phyloP scores from a whole-genome alignment of 2,797 vertebrate species.

The Mus spretus region DNA sequence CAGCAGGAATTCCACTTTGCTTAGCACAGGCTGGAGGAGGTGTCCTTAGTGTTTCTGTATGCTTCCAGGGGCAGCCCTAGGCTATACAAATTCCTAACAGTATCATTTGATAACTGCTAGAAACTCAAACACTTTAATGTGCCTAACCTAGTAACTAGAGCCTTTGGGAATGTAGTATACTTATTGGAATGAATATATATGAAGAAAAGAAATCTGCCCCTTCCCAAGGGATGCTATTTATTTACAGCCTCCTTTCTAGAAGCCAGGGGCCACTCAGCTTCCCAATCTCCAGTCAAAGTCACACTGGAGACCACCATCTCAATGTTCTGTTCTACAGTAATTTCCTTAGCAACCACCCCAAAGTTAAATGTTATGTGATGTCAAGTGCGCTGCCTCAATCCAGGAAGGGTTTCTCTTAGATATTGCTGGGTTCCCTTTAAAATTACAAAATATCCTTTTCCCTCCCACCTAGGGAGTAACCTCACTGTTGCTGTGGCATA shows the following conservation, averaged over 20 bases:
- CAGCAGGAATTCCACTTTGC: not conserved
- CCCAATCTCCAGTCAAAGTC: not conserved
- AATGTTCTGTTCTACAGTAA: not conserved
- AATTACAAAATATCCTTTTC: not conserved
- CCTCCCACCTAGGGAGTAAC: too few relatives aligned
- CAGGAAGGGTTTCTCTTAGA: not conserved
- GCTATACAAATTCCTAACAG: not conserved
- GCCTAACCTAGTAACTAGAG: not conserved
- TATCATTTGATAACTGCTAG: not conserved
- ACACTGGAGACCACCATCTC: not conserved
- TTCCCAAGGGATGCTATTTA: not conserved
- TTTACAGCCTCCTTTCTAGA: not conserved
- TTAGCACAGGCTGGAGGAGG: not conserved
- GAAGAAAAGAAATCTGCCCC: not conserved
- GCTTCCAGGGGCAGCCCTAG: not conserved
- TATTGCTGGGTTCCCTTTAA: not conserved
- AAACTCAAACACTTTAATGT: conserved; percentile 4
- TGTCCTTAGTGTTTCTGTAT: not conserved
- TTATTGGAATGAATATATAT: not conserved
- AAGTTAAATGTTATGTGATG: not conserved
- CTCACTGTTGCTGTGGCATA: not conserved
- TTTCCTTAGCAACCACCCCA: not conserved
- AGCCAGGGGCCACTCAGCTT: not conserved
- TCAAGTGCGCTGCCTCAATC: not conserved
- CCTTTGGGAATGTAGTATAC: not conserved